Percentiles rank a stretch among this genome's conserved stretches.
These are phyloP conservation scores for Mungos mungo DNA, from an alignment of 2,113 vertebrate genomes.

Conservation along the genomic window DNA sequence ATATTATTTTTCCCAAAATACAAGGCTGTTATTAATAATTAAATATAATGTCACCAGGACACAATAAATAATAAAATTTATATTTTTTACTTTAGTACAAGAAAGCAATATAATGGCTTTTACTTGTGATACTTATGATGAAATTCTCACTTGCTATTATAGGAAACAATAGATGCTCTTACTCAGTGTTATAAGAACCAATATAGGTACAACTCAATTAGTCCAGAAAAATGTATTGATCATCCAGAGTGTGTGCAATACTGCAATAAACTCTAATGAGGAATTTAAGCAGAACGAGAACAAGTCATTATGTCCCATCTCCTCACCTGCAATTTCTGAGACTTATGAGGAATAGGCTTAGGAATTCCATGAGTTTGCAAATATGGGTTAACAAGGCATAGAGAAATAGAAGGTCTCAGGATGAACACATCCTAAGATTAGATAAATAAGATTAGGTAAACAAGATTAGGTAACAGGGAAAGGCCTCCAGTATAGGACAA, in stretches of 20 bases:
- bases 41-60: background rate
- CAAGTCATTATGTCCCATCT: background rate
- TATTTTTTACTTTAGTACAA: background rate
- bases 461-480: no score
- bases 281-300: background rate
- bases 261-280: background rate
- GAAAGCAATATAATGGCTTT: background rate
- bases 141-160: background rate
- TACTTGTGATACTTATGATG: background rate
- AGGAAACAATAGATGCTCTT: background rate
- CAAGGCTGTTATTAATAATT: background rate
- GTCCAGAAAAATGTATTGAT: background rate
- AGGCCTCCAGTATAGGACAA: no score
- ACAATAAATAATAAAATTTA: background rate
- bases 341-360: no score
- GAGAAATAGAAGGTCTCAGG: no score
- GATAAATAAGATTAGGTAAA: no score
- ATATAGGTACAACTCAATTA: background rate
- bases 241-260: background rate
- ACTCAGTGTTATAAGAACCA: background rate
- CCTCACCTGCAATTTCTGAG: background rate
- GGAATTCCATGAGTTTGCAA: no score
- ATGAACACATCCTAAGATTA: no score
- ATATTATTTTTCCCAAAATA: constrained; percentile 9
- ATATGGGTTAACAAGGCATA: no score